A percentile compares a stretch with the other conserved stretches of the same genome.
Evolutionary conservation across 2,797 vertebrate genomes (phyloP).

Genomic region (Babyrousa celebensis): DNA sequence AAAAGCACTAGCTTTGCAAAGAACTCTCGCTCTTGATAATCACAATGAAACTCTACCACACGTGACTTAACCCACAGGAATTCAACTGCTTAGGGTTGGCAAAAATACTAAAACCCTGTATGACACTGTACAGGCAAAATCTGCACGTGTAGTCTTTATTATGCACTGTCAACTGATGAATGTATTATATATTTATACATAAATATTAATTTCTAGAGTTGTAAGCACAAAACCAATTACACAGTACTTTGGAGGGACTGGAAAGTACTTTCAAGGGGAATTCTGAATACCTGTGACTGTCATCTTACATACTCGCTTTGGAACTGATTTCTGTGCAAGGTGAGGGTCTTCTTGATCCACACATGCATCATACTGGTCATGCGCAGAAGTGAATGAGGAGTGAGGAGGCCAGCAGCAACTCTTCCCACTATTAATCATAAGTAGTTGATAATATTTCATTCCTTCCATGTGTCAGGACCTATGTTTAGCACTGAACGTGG

Average conservation of each 20-base stretch:
- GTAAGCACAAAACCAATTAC: background rate
- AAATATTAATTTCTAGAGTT: background rate
- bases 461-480: background rate
- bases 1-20: slow-evolving; percentile 36
- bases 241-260: background rate
- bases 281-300: background rate
- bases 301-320: background rate
- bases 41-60: background rate
- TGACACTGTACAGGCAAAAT: background rate
- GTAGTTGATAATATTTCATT: background rate
- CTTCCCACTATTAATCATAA: background rate
- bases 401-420: background rate
- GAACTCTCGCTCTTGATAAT: background rate
- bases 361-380: background rate
- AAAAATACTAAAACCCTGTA: slow-evolving; percentile 34
- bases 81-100: background rate
- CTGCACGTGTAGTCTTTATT: background rate
- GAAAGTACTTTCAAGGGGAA: background rate
- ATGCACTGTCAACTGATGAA: background rate
- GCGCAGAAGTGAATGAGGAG: background rate
- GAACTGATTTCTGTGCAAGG: background rate
- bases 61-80: background rate
- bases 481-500: background rate
- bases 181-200: background rate
- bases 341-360: background rate